Base-by-base conservation (phyloP, 53 echinoderm and acorn worm genomes). In the Holothuria leucospilota region DNA sequence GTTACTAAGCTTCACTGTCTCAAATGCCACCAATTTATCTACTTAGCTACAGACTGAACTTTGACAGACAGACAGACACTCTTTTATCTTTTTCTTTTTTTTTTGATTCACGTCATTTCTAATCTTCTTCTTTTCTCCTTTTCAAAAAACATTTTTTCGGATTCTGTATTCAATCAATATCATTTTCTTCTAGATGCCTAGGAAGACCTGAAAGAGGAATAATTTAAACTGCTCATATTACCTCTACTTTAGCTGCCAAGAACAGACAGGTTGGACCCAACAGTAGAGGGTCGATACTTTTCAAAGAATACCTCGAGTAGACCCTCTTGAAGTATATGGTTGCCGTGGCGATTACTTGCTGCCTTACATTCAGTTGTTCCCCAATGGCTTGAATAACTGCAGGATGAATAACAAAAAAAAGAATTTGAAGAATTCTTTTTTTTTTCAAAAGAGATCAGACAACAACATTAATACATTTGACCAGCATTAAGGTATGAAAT, bases 161-260 rank as follows among this genome's bases (percentile, higher is more conserved):
- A 56, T 16, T 18, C 56, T 56, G 0, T 5, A 16, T 56, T 18
- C 56, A 56, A 56, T 56, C 56, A 56, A 56, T 56, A 56, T 16
- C 15, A 56, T 16, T 2, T 56, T 4, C 8, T 16, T 2, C 16
- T 9, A 46, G 46, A 46, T 46, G 46, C 46, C 46, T 46, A 8
- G 8, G 11, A 46, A 7, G 8, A 46, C 11, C 8, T 46, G 8
- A 46, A 46, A 46, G 8, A 46, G 0, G 11, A 46, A 46, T 46
- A 46, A 46, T 46, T 46, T 11, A 8, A 4, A 46, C 46, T 46
- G 46, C 8, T 46, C 46, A 18, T 86, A 91, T 69, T 49, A 92
- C 96, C 96, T 96, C 98, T 18, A 97, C 98, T 63, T 97, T 97
- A 12, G 98, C 93, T 70, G 98, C 98, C 61, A 97, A 61, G 68